Evolutionary conservation across 2,113 vertebrate species (phyloP).

Genomic region (Ictidomys tridecemlineatus): DNA sequence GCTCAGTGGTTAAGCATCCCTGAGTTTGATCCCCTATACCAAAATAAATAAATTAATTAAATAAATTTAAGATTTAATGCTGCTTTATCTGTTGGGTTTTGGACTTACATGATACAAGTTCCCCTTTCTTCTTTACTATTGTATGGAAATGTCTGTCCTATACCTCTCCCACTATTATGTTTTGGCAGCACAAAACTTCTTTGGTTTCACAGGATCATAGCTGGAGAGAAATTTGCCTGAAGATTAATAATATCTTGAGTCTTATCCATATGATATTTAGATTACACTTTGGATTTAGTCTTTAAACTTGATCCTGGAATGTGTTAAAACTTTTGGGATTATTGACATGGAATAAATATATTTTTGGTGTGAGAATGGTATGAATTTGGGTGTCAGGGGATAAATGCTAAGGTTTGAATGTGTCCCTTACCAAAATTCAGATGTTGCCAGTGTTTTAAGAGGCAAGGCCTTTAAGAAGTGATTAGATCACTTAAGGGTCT

Average conservation of each 20-base stretch:
- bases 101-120: neutral
- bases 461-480: neutral
- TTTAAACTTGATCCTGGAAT: neutral
- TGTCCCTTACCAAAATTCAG: neutral
- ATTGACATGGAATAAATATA: neutral
- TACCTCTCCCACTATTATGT: neutral
- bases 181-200: neutral
- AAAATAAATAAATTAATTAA: too few species aligned
- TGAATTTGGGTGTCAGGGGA: neutral
- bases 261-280: neutral
- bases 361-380: neutral
- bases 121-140: neutral
- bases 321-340: neutral
- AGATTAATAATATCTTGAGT: neutral
- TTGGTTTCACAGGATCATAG: neutral
- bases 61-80: too few species aligned
- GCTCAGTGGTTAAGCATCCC: too few species aligned
- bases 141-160: neutral
- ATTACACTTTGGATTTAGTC: neutral
- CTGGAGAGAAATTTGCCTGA: neutral
- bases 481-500: neutral
- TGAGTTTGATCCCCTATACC: too few species aligned
- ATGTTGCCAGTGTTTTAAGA: neutral
- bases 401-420: neutral
- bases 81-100: neutral